Conservation (phyloP, 2,797 vertebrate genomes). For the Cheirogaleus major region DNA sequence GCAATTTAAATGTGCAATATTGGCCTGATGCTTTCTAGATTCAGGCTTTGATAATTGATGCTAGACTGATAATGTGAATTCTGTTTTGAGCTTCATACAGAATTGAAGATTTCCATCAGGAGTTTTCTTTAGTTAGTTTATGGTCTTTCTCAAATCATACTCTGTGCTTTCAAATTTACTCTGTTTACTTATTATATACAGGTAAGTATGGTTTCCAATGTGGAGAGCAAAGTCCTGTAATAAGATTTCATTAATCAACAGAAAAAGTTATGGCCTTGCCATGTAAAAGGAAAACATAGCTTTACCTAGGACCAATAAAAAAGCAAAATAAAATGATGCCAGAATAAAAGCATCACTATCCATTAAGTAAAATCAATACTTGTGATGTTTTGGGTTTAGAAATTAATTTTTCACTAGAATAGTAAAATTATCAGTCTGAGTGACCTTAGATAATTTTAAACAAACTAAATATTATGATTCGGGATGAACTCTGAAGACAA, state of each 20-base stretch:
- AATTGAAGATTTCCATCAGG: background rate
- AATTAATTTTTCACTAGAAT: background rate
- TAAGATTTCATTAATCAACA: background rate
- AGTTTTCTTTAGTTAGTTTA: background rate
- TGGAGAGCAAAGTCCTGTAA: background rate
- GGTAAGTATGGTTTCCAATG: background rate
- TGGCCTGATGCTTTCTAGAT: background rate
- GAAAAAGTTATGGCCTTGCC: background rate
- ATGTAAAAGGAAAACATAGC: background rate
- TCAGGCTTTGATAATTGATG: background rate
- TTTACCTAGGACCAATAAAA: background rate
- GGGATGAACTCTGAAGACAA: background rate
- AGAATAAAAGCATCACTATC: background rate
- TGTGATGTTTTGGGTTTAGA: background rate
- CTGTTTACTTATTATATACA: background rate
- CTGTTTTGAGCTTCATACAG: background rate
- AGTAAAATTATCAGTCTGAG: background rate
- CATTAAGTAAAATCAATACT: background rate
- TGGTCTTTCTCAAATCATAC: background rate
- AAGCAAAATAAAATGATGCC: background rate
- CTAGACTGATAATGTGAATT: background rate
- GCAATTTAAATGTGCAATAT: background rate
- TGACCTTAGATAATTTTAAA: background rate
- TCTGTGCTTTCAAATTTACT: background rate
- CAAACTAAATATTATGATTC: background rate